Conservation (phyloP, 2,888 invertebrate genomes). For the Abrostola tripartita region DNA sequence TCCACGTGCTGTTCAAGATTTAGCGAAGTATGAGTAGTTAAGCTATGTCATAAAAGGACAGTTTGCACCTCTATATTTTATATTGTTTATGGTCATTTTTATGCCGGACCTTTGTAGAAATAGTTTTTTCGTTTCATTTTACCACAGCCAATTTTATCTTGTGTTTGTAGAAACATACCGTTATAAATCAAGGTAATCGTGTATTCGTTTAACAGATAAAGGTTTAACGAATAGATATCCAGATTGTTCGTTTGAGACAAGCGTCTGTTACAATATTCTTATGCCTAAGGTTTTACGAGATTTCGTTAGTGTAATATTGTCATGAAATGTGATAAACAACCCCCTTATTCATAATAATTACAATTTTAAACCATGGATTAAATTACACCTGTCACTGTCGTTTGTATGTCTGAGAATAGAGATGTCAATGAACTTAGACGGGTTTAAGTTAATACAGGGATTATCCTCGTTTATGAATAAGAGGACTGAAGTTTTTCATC, state of each 20-base stretch:
- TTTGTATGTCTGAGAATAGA: no score
- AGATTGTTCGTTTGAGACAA: constrained; percentile 10
- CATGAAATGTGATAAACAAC: constrained; percentile 29
- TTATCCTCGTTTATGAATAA: no score
- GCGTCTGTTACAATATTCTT: neutral
- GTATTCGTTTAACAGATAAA: no score
- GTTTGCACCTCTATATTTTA: constrained; percentile 1
- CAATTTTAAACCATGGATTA: no score
- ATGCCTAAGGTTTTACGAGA: constrained; percentile 3
- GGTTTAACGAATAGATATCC: neutral
- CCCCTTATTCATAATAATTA: no score
- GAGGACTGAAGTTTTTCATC: constrained; percentile 11
- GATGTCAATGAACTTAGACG: no score
- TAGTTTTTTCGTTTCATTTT: no score
- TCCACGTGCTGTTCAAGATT: constrained; percentile 81
- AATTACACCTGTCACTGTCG: no score
- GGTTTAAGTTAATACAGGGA: no score
- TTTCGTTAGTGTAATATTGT: constrained; percentile 17
- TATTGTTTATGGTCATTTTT: neutral
- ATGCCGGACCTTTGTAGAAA: neutral
- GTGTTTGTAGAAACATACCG: no score
- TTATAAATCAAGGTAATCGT: no score
- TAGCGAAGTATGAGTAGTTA: constrained; percentile 60
- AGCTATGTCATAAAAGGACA: neutral
- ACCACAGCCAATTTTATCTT: no score